Base-by-base conservation (phyloP, 2,113 vertebrate species). In the Trachemys scripta region DNA sequence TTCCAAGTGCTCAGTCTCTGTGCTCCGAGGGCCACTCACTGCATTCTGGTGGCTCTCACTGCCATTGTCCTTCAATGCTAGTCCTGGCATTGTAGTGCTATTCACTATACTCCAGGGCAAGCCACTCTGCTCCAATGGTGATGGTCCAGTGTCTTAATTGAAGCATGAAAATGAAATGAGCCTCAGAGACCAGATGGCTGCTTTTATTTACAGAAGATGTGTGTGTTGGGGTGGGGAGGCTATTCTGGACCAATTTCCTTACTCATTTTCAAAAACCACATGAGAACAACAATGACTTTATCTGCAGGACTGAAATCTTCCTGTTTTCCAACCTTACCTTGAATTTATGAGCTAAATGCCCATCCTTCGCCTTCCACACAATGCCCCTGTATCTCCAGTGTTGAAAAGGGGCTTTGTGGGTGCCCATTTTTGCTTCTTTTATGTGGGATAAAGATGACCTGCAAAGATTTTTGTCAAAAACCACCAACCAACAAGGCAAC, bases 111-210 rank as follows among this genome's bases (percentile, higher is more conserved):
- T 22, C n/a, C n/a, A 24, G 54, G 12, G 35, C 27, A n/a, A 69
- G 54, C 50, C 27, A 42, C 29, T 13, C 22, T 0, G 0, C 59
- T 47, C 4, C 54, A 38, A 47, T 0, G 0, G 75, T 49, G 47
- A 90, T 10, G 76, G 54, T 50, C 49, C n/a, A 0, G 1, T 59
- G 80, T 22, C 27, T 92, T n/a, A 62, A 29, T 10, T 35, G 0
- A 2, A 20, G 50, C 45, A 42, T 85, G 75, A 35, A 1, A 10
- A 0, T 35, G 11, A 24, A 65, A 51, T 11, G 35, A 14, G 62
- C 45, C 3, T 42, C 27, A 20, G 42, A 38, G 65, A 16, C 82
- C 47, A 75, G 75, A 17, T 35, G 72, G 22, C 22, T 16, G 27
- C 72, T 82, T 35, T 13, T 42, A 1, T 85, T 79, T 82, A 57